Evolutionary conservation across 2,888 invertebrate genomes (phyloP).

Genomic region (Cryptosula pallasiana): DNA sequence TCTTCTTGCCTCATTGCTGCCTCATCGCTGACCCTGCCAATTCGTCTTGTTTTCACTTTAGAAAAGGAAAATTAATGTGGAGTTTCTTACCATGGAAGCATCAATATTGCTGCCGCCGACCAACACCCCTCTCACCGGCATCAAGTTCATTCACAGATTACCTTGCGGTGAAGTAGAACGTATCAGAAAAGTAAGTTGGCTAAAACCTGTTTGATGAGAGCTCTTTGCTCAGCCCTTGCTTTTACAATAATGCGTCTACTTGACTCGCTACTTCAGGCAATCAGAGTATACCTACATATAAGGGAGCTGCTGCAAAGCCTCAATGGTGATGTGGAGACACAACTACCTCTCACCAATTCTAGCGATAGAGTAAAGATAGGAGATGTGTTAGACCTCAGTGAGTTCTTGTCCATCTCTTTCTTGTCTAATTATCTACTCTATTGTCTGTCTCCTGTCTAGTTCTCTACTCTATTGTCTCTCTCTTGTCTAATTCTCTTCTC

Average conservation of each 20-base stretch:
- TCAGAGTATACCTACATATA: constrained; percentile 80
- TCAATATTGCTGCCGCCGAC: constrained; percentile 90
- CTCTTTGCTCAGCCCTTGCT: too few relatives aligned
- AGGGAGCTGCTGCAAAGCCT: constrained; percentile 64
- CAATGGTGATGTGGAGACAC: constrained; percentile 74
- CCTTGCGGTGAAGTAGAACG: constrained; percentile 86
- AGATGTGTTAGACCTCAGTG: constrained; percentile 92
- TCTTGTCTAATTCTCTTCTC: too few relatives aligned
- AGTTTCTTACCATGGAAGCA: constrained; percentile 94
- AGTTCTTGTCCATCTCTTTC: too few relatives aligned
- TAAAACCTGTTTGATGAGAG: too few relatives aligned
- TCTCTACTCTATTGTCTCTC: too few relatives aligned
- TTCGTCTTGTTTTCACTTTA: too few relatives aligned
- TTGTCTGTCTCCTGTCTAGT: too few relatives aligned
- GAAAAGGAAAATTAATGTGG: constrained; percentile 59
- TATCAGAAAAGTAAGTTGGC: constrained; percentile 56
- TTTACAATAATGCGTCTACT: too few relatives aligned
- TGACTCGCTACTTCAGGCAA: constrained; percentile 63
- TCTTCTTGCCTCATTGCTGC: too few relatives aligned
- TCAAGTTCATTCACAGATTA: constrained; percentile 79
- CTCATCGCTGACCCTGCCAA: too few relatives aligned
- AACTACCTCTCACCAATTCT: constrained; percentile 82
- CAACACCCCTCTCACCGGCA: constrained; percentile 90
- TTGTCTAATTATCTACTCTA: too few relatives aligned
- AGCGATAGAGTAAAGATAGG: constrained; percentile 84